Evolutionary conservation across 2,113 vertebrate species (phyloP), one percentile per base, ranked within the genome.

Genomic region (Hyaena hyaena): DNA sequence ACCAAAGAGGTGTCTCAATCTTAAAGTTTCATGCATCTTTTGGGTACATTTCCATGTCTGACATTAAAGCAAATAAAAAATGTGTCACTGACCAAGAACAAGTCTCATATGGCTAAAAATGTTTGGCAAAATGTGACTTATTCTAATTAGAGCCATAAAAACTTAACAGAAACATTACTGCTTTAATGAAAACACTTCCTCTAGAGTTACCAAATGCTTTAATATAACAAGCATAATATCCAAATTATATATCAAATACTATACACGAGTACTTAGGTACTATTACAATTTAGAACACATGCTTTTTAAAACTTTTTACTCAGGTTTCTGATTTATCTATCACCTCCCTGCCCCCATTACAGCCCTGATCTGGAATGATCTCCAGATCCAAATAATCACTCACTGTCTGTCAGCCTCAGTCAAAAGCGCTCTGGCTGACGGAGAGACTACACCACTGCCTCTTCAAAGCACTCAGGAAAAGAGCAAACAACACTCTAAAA

Each of bases 161-260:
- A 35, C 3, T 16, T 82, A 55, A 63, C 9, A 86, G 58, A 58
- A 76, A 53, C 39, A 82, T 35, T 21, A n/a, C 15, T 43, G 53
- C 16, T 86, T 69, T 63, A 35, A 90, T 35, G 48, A 86, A 90
- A 74, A 50, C 17, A 93, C 58, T 63, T 90, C 5, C 58, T 28
- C 17, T 19, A 33, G 21, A 84, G 21, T 19, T 68, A 83, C 10
- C 28, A 77, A 92, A 80, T 50, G 63, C 14, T 74, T 95, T 66
- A 90, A 58, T 5, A 10, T 45, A 58, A 76, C 43, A 82, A 33
- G 53, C 19, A 73, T 2, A 58, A 86, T 50, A 76, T 82, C 17
- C 65, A 94, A 96, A 93, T 76, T 23, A 87, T 12, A 55, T 65
- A 48, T 53, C 14, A 53, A 95, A 84, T 58, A 65, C 1, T 74